Percentiles rank a stretch among this genome's conserved stretches.
These are phyloP conservation scores for Osmerus eperlanus DNA, from an alignment of 2,113 vertebrate genomes.

Conservation along the genomic window DNA sequence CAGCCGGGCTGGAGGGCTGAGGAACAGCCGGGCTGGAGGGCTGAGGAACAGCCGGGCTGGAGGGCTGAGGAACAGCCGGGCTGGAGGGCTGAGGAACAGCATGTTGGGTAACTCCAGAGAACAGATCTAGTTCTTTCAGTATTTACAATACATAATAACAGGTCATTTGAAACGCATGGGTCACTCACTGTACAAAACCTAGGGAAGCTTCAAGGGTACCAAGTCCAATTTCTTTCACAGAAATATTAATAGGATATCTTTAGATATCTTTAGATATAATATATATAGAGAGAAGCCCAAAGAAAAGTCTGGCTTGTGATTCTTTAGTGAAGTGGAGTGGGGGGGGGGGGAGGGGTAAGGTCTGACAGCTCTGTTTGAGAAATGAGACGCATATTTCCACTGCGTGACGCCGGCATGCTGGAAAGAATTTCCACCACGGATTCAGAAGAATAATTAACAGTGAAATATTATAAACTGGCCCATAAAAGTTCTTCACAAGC, in stretches of 20 bases:
- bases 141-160: too few relatives aligned
- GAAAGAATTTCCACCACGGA: constrained; percentile 52
- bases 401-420: constrained; percentile 40
- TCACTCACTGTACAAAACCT: too few relatives aligned
- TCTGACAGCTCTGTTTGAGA: constrained; percentile 47
- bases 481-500: constrained; percentile 44
- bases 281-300: neutral
- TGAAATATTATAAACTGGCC: constrained; percentile 68
- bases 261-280: too few relatives aligned
- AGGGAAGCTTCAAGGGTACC: too few relatives aligned
- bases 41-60: too few relatives aligned
- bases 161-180: too few relatives aligned
- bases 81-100: neutral
- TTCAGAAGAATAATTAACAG: constrained; percentile 59
- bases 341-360: constrained; percentile 14
- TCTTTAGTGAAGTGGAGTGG: constrained; percentile 46
- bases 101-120: neutral
- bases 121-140: neutral
- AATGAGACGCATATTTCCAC: constrained; percentile 54
- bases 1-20: neutral
- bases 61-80: neutral
- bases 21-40: too few relatives aligned
- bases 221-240: neutral
- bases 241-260: neutral
- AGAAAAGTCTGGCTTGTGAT: constrained; percentile 20